Conservation (phyloP, 2,797 vertebrate genomes). For the Remorina albescens region DNA sequence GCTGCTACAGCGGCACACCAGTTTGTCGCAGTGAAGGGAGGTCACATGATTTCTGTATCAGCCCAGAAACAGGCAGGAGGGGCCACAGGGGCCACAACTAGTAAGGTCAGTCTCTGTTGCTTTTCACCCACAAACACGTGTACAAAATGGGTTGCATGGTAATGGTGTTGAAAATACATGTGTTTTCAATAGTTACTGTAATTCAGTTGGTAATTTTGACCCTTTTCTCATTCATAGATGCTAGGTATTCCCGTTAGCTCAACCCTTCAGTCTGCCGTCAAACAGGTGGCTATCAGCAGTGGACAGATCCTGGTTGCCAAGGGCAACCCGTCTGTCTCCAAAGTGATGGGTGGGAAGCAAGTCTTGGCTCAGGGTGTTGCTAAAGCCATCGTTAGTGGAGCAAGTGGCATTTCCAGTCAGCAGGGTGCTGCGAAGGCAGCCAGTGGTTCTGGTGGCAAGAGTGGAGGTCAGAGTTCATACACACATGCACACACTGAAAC, state of each 20-base stretch:
- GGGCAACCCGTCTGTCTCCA: constrained; percentile 89
- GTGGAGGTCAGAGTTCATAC: constrained; percentile 91
- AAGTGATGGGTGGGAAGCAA: constrained; percentile 94
- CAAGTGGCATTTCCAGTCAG: constrained; percentile 89
- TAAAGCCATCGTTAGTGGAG: constrained; percentile 95
- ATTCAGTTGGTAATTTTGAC: not conserved
- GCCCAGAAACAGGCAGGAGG: constrained; percentile 91
- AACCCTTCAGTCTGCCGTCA: constrained; percentile 92
- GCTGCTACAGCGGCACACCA: constrained; percentile 86
- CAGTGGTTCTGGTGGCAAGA: constrained; percentile 89
- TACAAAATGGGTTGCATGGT: not conserved
- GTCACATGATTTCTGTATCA: constrained; percentile 96
- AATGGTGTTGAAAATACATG: not conserved
- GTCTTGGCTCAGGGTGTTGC: constrained; percentile 97
- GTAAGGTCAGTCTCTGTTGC: constrained; percentile 86
- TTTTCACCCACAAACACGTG: not conserved
- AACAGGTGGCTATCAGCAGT: constrained; percentile 96
- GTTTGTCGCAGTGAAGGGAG: constrained; percentile 95
- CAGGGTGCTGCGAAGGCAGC: constrained; percentile 89
- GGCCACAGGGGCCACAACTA: constrained; percentile 79
- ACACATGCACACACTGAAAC: constrained; percentile 3
- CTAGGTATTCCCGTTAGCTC: constrained; percentile 94
- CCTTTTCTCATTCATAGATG: constrained; percentile 83
- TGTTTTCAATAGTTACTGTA: not conserved
- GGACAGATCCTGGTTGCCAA: constrained; percentile 98